Conservation (phyloP, 2,888 invertebrate species). For the Lithophane semibrunnea region DNA sequence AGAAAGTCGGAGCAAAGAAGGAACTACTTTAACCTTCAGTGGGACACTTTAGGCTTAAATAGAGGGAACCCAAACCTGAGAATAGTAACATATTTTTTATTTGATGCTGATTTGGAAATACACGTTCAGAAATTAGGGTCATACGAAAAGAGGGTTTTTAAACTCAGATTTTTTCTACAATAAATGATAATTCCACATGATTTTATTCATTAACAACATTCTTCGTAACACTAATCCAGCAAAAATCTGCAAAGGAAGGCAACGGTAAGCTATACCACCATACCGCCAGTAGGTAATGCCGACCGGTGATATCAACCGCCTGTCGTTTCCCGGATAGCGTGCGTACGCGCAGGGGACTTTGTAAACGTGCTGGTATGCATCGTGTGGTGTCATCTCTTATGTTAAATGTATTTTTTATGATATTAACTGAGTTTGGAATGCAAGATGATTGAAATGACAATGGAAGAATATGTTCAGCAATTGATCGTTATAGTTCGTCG, state of each 20-base stretch:
- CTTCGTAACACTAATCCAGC: conserved; percentile 8
- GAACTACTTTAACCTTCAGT: not conserved
- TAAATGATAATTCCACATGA: not conserved
- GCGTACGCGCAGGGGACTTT: conserved; percentile 43
- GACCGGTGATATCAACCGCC: conserved; percentile 46
- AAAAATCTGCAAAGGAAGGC: conserved; percentile 42
- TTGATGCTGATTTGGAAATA: not conserved
- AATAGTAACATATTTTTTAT: no score
- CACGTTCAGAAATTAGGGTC: not conserved
- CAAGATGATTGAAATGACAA: not conserved
- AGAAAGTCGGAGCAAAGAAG: no score
- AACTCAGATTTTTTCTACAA: not conserved
- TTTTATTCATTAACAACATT: conserved; percentile 6
- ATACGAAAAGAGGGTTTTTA: not conserved
- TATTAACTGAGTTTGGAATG: conserved; percentile 11
- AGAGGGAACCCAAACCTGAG: not conserved
- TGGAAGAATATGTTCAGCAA: not conserved
- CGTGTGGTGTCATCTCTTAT: conserved; percentile 24
- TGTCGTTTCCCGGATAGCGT: conserved; percentile 58
- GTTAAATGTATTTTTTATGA: conserved; percentile 28
- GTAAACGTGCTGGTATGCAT: conserved; percentile 45
- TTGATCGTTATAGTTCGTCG: not conserved
- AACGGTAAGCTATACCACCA: conserved; percentile 44
- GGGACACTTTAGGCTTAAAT: not conserved
- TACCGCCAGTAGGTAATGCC: conserved; percentile 40